Percentiles rank a stretch among this genome's conserved stretches.
These are phyloP conservation scores for Neoitamus cyanurus DNA, from an alignment of 2,888 invertebrate species.

Conservation along the genomic window DNA sequence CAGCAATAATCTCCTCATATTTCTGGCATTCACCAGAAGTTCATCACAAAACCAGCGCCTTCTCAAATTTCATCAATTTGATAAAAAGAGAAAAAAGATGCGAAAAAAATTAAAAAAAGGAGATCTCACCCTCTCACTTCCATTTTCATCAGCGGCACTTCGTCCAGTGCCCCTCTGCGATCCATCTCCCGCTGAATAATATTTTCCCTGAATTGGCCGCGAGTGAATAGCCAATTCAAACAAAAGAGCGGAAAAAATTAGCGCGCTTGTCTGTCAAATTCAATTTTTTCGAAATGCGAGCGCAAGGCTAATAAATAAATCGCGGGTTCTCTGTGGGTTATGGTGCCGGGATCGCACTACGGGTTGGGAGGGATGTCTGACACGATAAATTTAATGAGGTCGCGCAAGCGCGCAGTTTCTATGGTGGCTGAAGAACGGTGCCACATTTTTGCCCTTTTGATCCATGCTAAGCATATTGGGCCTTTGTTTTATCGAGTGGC, in stretches of 20 bases:
- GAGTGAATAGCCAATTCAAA: conserved; percentile 57
- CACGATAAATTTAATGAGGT: conserved; percentile 16
- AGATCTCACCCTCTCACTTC: not conserved
- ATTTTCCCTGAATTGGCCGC: conserved; percentile 47
- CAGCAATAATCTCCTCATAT: not conserved
- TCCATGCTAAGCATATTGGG: not conserved
- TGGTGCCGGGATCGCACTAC: not conserved
- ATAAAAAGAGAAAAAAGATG: not conserved
- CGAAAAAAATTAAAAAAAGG: not conserved
- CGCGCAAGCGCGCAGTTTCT: conserved; percentile 16
- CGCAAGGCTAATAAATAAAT: conserved; percentile 49
- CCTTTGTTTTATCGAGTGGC: conserved; percentile 16
- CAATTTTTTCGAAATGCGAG: conserved; percentile 58
- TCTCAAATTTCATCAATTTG: conserved; percentile 44
- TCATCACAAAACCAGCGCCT: conserved; percentile 46
- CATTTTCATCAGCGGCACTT: not conserved
- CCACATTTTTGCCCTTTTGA: not conserved
- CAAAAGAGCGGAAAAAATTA: conserved; percentile 61
- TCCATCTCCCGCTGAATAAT: conserved; percentile 53
- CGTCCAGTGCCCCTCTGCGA: not conserved
- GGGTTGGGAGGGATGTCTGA: not conserved
- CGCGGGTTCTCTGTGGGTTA: not conserved
- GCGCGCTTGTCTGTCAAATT: conserved; percentile 67
- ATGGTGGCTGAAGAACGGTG: not conserved
- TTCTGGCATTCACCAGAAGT: not conserved